phyloP scores from a whole-genome alignment of 2,113 vertebrate species.

The Variabilichromis moorii region DNA sequence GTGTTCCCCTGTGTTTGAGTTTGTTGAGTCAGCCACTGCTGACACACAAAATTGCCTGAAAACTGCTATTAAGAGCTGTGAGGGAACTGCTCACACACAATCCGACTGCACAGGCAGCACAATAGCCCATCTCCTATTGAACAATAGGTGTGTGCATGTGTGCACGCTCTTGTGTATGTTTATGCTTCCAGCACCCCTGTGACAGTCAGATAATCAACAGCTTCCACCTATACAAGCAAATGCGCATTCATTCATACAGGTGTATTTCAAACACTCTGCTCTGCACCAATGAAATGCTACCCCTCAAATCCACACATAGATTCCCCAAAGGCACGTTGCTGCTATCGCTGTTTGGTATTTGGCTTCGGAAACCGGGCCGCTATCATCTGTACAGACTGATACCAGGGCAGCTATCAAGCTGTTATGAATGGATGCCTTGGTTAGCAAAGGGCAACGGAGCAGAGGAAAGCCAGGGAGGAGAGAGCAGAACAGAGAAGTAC shows the following conservation, averaged over 20 bases:
- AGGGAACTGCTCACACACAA: constrained; percentile 12
- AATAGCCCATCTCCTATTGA: constrained; percentile 18
- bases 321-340: constrained; percentile 13
- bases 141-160: background rate
- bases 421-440: constrained; percentile 16
- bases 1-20: constrained; percentile 30
- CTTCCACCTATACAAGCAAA: constrained; percentile 14
- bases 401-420: background rate
- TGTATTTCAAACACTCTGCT: background rate
- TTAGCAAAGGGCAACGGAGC: background rate
- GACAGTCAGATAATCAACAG: constrained; percentile 22
- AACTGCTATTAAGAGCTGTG: constrained; percentile 51
- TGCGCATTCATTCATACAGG: constrained; percentile 17
- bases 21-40: constrained; percentile 52
- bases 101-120: constrained; percentile 18
- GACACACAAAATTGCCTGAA: constrained; percentile 42
- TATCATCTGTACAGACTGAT: background rate
- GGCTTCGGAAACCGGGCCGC: background rate
- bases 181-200: background rate
- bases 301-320: constrained; percentile 1
- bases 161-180: background rate
- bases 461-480: background rate
- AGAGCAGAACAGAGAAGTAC: background rate
- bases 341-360: constrained; percentile 15
- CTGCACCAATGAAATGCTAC: background rate